Evolutionary conservation across 2,113 vertebrate genomes (phyloP).

Genomic region (Rattus norvegicus): DNA sequence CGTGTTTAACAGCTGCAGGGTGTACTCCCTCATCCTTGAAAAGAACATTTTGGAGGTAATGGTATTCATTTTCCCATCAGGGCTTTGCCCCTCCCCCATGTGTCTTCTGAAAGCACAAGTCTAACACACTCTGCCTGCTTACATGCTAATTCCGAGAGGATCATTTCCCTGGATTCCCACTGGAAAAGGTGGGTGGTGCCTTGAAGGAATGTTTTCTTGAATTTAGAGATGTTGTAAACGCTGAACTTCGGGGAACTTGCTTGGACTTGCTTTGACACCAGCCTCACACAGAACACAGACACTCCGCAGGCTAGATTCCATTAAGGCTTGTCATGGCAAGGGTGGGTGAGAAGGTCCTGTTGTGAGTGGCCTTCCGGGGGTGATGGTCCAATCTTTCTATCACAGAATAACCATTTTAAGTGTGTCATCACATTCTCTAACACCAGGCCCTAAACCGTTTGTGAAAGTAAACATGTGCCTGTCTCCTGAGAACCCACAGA

Average conservation of each 20-base stretch:
- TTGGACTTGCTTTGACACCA: constrained; percentile 55
- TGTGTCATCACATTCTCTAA: constrained; percentile 1
- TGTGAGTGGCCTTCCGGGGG: constrained; percentile 24
- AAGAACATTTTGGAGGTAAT: constrained; percentile 79
- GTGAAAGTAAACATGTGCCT: constrained; percentile 25
- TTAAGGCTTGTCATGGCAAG: not conserved
- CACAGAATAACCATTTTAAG: not conserved
- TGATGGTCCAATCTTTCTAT: not conserved
- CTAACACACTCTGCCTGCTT: not conserved
- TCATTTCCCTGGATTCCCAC: constrained; percentile 76
- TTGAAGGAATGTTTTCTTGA: constrained; percentile 46
- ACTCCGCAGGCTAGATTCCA: constrained; percentile 57
- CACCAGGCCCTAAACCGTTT: not conserved
- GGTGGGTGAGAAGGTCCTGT: not conserved
- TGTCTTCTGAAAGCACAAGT: constrained; percentile 46
- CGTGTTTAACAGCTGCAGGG: constrained; percentile 83
- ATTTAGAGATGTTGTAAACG: not conserved
- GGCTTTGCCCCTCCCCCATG: not conserved
- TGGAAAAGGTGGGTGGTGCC: constrained; percentile 75
- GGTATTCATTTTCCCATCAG: constrained; percentile 75
- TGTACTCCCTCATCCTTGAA: constrained; percentile 77
- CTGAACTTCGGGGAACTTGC: constrained; percentile 61
- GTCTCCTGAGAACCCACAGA: not conserved
- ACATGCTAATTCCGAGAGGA: constrained; percentile 71
- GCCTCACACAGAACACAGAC: not conserved